phyloP scores from a whole-genome alignment of 2,113 vertebrate genomes.

The Aegithalos caudatus region DNA sequence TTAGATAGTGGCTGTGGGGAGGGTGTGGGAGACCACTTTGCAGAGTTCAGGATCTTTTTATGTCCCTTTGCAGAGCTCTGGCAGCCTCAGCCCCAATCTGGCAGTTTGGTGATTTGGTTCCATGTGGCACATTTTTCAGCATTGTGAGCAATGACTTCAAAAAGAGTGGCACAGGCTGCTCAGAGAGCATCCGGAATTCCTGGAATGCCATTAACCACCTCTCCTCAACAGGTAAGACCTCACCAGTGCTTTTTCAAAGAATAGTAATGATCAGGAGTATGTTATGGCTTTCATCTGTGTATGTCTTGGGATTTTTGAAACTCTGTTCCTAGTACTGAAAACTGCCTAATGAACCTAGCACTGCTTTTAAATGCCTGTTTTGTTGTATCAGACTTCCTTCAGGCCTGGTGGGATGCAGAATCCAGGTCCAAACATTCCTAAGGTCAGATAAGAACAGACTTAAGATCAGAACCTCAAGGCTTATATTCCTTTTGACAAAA shows the following conservation, averaged over 20 bases:
- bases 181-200: conserved; percentile 82
- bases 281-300: neutral
- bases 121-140: conserved; percentile 84
- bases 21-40: neutral
- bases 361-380: neutral
- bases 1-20: neutral
- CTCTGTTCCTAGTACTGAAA: neutral
- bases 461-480: neutral
- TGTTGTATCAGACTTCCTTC: neutral
- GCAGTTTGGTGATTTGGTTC: conserved; percentile 87
- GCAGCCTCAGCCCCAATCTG: conserved; percentile 94
- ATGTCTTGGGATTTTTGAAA: neutral
- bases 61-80: conserved; percentile 79
- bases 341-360: neutral
- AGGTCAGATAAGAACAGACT: neutral
- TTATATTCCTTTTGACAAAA: neutral
- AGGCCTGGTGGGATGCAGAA: neutral
- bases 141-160: conserved; percentile 87
- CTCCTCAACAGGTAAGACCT: conserved; percentile 76
- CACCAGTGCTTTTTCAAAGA: neutral
- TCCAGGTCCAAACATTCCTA: neutral
- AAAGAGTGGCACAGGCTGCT: conserved; percentile 79
- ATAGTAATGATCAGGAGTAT: neutral
- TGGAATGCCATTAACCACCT: conserved; percentile 85
- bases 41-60: neutral